Conservation (phyloP, 2,113 vertebrate species). For the Heterocephalus glaber region DNA sequence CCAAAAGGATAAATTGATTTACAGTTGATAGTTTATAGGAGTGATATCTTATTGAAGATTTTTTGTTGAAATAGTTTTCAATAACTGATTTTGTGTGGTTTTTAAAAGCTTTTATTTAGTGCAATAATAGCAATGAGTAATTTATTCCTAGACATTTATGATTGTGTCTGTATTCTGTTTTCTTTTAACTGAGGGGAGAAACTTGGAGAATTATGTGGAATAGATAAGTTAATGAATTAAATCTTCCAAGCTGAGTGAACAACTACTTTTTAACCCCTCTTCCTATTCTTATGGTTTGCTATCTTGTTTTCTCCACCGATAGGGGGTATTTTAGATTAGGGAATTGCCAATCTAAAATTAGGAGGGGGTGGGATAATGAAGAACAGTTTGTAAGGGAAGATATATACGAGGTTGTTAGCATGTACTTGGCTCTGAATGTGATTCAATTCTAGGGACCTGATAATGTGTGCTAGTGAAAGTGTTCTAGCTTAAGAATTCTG, state of each 20-base stretch:
- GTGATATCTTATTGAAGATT: conserved; percentile 47
- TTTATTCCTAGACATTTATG: conserved; percentile 45
- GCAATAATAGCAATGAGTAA: conserved; percentile 20
- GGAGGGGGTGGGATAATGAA: conserved; percentile 50
- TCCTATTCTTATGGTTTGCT: not conserved
- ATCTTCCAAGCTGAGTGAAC: conserved; percentile 7
- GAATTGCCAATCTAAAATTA: conserved; percentile 43
- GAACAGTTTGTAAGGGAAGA: conserved; percentile 72
- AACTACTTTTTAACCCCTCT: not conserved
- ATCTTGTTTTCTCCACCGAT: conserved; percentile 40
- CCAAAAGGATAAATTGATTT: conserved; percentile 36
- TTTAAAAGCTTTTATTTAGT: conserved; percentile 41
- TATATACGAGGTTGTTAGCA: conserved; percentile 68
- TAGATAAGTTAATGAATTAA: not conserved
- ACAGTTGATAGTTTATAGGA: conserved; percentile 21
- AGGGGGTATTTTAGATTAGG: conserved; percentile 58
- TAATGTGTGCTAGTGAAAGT: conserved; percentile 81
- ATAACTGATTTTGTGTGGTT: conserved; percentile 36
- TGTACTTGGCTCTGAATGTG: conserved; percentile 71
- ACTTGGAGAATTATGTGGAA: conserved; percentile 33
- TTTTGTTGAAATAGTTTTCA: conserved; percentile 52
- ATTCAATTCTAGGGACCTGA: conserved; percentile 78
- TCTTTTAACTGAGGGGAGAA: conserved; percentile 59
- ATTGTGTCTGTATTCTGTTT: conserved; percentile 42
- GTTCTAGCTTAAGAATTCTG: conserved; percentile 74